These are phyloP conservation scores for Mixornis gularis DNA, from an alignment of 2,113 vertebrate species.

Conservation along the genomic window DNA sequence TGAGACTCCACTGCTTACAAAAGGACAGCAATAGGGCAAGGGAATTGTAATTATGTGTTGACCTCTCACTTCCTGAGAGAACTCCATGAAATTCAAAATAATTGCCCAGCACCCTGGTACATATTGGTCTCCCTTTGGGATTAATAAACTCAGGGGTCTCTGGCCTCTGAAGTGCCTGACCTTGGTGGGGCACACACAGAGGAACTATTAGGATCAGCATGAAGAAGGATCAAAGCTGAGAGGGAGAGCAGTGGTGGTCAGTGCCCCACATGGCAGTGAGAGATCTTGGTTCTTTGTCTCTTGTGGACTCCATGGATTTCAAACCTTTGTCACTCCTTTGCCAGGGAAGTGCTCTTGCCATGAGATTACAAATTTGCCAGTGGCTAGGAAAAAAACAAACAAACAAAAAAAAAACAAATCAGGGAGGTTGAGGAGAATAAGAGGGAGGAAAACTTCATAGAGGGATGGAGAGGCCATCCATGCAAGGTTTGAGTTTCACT, in stretches of 20 bases:
- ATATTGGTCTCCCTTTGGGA: not conserved
- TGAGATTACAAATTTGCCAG: not conserved
- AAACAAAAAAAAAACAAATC: too few species aligned
- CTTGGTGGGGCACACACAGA: not conserved
- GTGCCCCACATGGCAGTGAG: not conserved
- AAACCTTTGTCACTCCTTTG: not conserved
- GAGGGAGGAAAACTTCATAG: not conserved
- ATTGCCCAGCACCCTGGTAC: not conserved
- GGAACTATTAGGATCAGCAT: not conserved
- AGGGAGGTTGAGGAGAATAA: not conserved
- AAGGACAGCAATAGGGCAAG: not conserved
- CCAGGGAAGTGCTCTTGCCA: not conserved
- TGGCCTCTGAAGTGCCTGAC: not conserved
- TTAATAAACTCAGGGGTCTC: not conserved
- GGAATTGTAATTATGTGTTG: not conserved
- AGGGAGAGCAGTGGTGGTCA: not conserved
- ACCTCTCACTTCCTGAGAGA: not conserved
- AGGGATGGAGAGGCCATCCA: not conserved
- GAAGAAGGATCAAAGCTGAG: not conserved
- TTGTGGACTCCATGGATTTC: not conserved
- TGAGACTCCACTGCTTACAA: not conserved
- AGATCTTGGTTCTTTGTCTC: not conserved
- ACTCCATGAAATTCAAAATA: not conserved
- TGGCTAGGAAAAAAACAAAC: not conserved
- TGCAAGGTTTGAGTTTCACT: not conserved